A percentile compares a stretch with the other conserved stretches of the same genome.
phyloP scores from a whole-genome alignment of 1,140 invertebrate species.

The Penaeus chinensis region DNA sequence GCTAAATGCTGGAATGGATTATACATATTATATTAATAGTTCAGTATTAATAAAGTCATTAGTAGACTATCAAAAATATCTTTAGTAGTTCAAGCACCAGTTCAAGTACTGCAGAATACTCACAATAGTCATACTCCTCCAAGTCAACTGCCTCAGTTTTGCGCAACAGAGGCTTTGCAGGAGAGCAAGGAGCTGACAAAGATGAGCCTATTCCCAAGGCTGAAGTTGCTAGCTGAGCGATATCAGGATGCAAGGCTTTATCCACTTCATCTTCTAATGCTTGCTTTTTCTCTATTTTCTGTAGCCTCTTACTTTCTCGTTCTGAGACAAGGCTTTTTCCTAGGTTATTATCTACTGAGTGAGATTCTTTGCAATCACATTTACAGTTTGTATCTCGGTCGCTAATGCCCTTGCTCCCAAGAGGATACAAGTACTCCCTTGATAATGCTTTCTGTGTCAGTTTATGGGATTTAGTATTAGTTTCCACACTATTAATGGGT shows the following conservation, averaged over 20 bases:
- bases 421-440: background rate
- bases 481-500: constrained; percentile 21
- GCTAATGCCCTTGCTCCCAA: background rate
- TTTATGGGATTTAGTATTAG: constrained; percentile 13
- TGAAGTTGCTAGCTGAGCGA: background rate
- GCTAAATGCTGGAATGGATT: too few relatives aligned
- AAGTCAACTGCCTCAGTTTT: constrained; percentile 54
- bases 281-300: background rate
- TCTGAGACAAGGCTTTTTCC: background rate
- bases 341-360: background rate
- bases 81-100: background rate
- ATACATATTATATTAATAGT: too few relatives aligned
- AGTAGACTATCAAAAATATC: too few relatives aligned
- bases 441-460: constrained; percentile 11
- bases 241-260: constrained; percentile 13
- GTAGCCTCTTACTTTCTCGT: background rate
- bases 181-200: constrained; percentile 48
- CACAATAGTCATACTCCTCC: constrained; percentile 57
- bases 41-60: too few relatives aligned
- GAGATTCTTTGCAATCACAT: constrained; percentile 35
- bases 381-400: constrained; percentile 23
- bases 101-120: constrained; percentile 26
- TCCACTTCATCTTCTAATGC: constrained; percentile 18
- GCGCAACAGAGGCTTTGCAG: constrained; percentile 45
- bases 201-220: constrained; percentile 10